Conservation (phyloP, 2,888 invertebrate genomes). For the Nasonovia ribisnigri region DNA sequence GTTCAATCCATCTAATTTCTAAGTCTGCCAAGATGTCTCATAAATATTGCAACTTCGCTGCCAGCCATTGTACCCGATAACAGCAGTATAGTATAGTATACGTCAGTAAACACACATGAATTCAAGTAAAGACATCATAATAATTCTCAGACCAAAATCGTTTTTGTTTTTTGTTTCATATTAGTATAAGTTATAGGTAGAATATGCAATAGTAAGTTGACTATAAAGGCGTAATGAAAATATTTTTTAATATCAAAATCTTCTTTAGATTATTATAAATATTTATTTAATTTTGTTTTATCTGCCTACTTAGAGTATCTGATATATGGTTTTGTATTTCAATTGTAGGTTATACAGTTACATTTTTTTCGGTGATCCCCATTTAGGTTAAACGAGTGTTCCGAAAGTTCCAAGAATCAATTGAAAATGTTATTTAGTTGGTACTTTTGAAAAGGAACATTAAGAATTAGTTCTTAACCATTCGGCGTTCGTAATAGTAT, state of each 20-base stretch:
- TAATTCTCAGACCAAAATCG: neutral
- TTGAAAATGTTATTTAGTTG: neutral
- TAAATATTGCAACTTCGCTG: conserved; percentile 23
- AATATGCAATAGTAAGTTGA: neutral
- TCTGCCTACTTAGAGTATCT: neutral
- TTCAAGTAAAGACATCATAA: neutral
- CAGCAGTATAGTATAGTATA: neutral
- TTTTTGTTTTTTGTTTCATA: neutral
- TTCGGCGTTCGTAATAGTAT: neutral
- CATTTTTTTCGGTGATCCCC: neutral
- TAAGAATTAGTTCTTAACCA: no score
- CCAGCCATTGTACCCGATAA: neutral
- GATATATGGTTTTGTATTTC: neutral
- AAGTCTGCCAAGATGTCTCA: conserved; percentile 18
- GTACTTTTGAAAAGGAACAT: neutral
- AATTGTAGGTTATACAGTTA: neutral
- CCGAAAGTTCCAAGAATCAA: neutral
- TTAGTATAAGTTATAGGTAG: neutral
- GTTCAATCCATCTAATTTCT: conserved; percentile 42
- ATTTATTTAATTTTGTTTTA: neutral
- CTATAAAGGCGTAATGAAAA: neutral
- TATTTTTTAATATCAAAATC: neutral
- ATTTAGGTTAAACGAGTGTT: neutral
- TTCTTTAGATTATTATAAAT: neutral
- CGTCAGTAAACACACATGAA: neutral